Conservation (phyloP, 2,797 vertebrate species). For the Pelochelys cantorii region DNA sequence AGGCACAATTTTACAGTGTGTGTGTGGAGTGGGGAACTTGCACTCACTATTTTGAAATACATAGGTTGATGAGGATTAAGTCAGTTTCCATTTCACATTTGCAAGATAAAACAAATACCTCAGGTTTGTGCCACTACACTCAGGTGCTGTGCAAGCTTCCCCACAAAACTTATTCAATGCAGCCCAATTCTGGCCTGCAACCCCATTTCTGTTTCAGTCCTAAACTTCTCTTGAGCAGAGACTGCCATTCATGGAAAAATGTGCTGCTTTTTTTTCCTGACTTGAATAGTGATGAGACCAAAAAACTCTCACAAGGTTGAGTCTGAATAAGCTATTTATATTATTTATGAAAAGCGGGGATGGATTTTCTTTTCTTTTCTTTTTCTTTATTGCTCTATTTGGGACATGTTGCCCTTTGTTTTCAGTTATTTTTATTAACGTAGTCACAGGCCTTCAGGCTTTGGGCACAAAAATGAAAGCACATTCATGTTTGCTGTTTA, state of each 20-base stretch:
- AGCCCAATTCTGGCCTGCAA: slow-evolving; percentile 13
- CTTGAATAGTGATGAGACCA: slow-evolving; percentile 37
- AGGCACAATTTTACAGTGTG: accelerated
- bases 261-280: not conserved
- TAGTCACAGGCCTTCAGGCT: not conserved
- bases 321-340: slow-evolving; percentile 4
- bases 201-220: slow-evolving; percentile 1
- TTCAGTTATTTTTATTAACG: not conserved
- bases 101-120: not conserved
- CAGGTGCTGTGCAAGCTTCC: slow-evolving; percentile 13
- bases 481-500: not conserved
- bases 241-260: not conserved
- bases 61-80: not conserved
- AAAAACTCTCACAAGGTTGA: not conserved
- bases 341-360: slow-evolving; percentile 17
- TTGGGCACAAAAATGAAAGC: not conserved
- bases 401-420: slow-evolving; percentile 7
- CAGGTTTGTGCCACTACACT: not conserved
- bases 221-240: not conserved
- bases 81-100: too few relatives aligned
- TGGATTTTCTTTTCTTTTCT: slow-evolving; percentile 26
- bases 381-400: slow-evolving; percentile 6
- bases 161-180: not conserved
- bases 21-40: not conserved
- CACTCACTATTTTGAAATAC: not conserved